Percentiles rank a stretch among this genome's conserved stretches.
These are phyloP conservation scores for Bubo bubo DNA, from an alignment of 2,113 vertebrate species.

Conservation along the genomic window DNA sequence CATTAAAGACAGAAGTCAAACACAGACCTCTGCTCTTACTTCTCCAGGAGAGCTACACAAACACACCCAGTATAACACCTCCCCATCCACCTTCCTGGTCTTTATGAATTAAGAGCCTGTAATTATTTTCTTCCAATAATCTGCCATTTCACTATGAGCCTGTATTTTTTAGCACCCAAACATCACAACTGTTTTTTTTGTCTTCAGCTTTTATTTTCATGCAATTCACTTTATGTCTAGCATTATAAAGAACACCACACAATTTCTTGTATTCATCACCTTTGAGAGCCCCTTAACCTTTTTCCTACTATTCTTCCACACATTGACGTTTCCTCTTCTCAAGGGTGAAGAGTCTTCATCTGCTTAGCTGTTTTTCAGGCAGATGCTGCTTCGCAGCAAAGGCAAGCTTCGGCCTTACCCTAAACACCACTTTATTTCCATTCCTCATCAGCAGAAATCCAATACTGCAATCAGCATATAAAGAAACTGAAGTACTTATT, in stretches of 20 bases:
- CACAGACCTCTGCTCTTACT: neutral
- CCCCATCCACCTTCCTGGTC: neutral
- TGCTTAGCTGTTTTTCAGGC: neutral
- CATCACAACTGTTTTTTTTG: neutral
- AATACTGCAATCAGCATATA: neutral
- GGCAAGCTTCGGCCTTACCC: neutral
- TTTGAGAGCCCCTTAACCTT: neutral
- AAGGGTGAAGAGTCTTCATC: neutral
- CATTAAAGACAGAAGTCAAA: neutral
- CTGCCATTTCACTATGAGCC: neutral
- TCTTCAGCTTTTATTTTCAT: neutral
- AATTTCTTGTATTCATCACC: fast-evolving
- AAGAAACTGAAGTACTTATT: neutral
- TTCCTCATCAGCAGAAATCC: neutral
- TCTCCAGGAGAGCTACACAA: neutral
- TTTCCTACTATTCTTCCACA: neutral
- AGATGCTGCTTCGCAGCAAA: neutral
- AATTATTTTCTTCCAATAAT: neutral
- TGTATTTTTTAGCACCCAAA: neutral
- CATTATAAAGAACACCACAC: neutral
- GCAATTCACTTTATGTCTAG: neutral
- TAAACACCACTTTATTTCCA: neutral
- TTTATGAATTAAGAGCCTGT: neutral
- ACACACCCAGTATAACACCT: neutral
- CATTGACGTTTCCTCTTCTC: neutral